Base-by-base conservation (phyloP, 1,140 invertebrate genomes). In the Paraescarpia echinospica region DNA sequence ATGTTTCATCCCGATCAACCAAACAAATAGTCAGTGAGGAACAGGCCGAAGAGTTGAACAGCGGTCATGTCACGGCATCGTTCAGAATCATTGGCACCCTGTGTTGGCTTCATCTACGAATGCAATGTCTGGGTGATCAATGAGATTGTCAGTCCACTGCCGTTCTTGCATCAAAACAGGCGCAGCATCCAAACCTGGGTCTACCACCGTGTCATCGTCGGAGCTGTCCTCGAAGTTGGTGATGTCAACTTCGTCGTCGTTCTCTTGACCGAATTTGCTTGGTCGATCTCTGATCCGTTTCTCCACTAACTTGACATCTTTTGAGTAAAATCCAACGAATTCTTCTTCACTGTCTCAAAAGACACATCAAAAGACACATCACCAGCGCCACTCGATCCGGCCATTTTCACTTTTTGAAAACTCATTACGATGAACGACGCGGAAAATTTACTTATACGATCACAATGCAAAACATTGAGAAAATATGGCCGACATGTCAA, bases 391-490 rank as follows among this genome's bases (percentile, higher is more conserved):
- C 89, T 89, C 89, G 22, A 89, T 22, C n/a, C 89, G 34, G 89
- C n/a, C n/a, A n/a, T n/a, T n/a, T n/a, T n/a, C n/a, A n/a, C n/a
- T n/a, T n/a, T n/a, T n/a, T n/a, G n/a, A 89, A 89, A 89, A 89
- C 34, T 89, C 9, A 6, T 27, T 5, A 33, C 89, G 41, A 48
- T n/a, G n/a, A 89, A 89, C 22, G 89, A 89, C 34, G 22, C 89
- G 89, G 9, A 89, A 89, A 89, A 89, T 89, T 89, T 27, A 89
- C 89, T 89, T 89, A 89, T 33, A 89, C 89, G 34, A 89, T 33
- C 89, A 89, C n/a, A 89, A 89, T 89, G 34, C 89, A 89, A 89
- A 89, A 33, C 89, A 89, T 89, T 89, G n/a, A 33, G n/a, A 33
- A 89, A 89, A 89, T 5, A 89, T 89, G 89, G 89, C n/a, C 5